Evolutionary conservation across 2,888 invertebrate species (phyloP).

Genomic region (Ethmia dodecea): DNA sequence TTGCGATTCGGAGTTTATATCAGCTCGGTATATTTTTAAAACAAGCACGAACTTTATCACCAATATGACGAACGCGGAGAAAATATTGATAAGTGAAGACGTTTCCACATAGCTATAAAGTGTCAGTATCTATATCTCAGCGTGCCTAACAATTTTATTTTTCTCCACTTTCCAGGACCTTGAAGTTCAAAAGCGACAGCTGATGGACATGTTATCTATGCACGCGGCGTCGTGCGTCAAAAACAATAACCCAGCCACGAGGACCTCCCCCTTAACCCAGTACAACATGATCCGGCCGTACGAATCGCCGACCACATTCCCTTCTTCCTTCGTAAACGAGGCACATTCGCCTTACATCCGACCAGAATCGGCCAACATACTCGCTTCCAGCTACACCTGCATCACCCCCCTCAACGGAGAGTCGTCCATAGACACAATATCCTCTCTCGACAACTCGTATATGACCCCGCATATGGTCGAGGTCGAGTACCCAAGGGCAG

Average conservation of each 20-base stretch:
- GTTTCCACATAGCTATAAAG: no score
- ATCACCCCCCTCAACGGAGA: constrained; percentile 56
- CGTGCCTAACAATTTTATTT: no score
- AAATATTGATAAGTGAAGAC: no score
- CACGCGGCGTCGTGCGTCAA: constrained; percentile 86
- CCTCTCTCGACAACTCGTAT: constrained; percentile 58
- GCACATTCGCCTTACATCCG: constrained; percentile 69
- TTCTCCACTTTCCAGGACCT: constrained; percentile 77
- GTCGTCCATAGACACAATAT: constrained; percentile 57
- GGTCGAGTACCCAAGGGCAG: constrained; percentile 58
- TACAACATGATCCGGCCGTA: constrained; percentile 65
- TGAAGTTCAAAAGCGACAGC: constrained; percentile 86
- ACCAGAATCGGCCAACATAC: constrained; percentile 71
- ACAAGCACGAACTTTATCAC: no score
- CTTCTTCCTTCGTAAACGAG: constrained; percentile 57
- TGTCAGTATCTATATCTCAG: no score
- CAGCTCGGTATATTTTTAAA: no score
- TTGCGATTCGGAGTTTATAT: no score
- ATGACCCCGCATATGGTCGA: constrained; percentile 57
- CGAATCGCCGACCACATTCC: constrained; percentile 67
- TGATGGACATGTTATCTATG: constrained; percentile 87
- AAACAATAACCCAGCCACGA: constrained; percentile 53
- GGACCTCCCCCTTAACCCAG: constrained; percentile 55
- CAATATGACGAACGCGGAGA: no score
- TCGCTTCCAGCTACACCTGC: constrained; percentile 70